These are phyloP conservation scores for Podarcis muralis DNA, from an alignment of 2,113 vertebrate genomes.

Conservation along the genomic window DNA sequence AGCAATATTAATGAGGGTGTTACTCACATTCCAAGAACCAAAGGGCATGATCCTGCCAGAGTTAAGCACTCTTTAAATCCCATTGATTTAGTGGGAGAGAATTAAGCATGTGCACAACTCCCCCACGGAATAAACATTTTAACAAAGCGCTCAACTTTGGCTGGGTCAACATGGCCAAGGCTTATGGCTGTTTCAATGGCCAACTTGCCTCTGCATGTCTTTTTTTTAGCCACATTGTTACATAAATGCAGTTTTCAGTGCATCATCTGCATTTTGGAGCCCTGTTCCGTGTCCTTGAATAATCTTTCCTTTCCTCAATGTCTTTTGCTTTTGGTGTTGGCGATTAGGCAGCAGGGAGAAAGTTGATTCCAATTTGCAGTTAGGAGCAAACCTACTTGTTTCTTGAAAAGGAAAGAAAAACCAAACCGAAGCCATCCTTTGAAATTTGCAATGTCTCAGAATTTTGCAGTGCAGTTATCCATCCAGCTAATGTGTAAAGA, in stretches of 20 bases:
- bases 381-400: too few species aligned
- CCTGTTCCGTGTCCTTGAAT: slow-evolving; percentile 44
- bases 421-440: too few species aligned
- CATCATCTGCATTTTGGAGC: slow-evolving; percentile 51
- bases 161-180: background rate
- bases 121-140: background rate
- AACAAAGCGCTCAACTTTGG: background rate
- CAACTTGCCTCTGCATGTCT: slow-evolving; percentile 30
- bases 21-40: background rate
- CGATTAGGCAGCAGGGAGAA: too few species aligned
- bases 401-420: too few species aligned
- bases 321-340: slow-evolving; percentile 37
- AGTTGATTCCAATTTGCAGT: too few species aligned
- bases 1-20: background rate
- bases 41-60: background rate
- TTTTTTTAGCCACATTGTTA: slow-evolving; percentile 41
- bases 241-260: slow-evolving; percentile 62
- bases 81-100: background rate
- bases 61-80: background rate
- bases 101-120: background rate
- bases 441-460: too few species aligned
- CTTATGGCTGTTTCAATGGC: slow-evolving; percentile 8
- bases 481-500: too few species aligned
- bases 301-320: slow-evolving; percentile 48
- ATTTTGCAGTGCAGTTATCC: too few species aligned